phyloP scores from a whole-genome alignment of 2,113 vertebrate genomes.

The Triplophysa dalaica region DNA sequence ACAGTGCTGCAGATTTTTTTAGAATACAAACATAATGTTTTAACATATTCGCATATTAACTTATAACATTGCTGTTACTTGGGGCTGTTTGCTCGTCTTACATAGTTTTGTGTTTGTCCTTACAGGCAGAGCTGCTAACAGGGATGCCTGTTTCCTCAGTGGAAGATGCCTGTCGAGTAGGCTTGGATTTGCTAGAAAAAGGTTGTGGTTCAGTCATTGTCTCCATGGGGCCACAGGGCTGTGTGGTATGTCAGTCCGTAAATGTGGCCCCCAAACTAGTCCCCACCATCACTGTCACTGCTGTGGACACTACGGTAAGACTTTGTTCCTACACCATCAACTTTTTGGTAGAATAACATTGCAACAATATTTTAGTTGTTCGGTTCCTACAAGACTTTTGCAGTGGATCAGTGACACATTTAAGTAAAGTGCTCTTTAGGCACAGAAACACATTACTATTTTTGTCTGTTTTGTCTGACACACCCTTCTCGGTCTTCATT shows the following conservation, averaged over 20 bases:
- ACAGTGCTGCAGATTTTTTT: too few species aligned
- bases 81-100: neutral
- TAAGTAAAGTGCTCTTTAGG: neutral
- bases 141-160: constrained; percentile 72
- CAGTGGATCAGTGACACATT: neutral
- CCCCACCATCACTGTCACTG: constrained; percentile 75
- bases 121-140: constrained; percentile 90
- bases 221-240: constrained; percentile 89
- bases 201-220: constrained; percentile 84
- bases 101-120: neutral
- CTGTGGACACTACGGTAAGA: constrained; percentile 92
- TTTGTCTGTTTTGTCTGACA: too few species aligned
- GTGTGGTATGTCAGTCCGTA: constrained; percentile 79
- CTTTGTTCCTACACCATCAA: neutral
- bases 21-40: neutral
- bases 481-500: too few species aligned
- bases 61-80: neutral
- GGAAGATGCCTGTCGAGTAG: constrained; percentile 78
- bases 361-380: neutral
- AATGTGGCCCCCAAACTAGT: constrained; percentile 78
- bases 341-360: neutral
- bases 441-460: too few species aligned
- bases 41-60: neutral
- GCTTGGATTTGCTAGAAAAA: constrained; percentile 74
- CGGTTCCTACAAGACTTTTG: neutral